Evolutionary conservation across 2,888 invertebrate species (phyloP), one percentile per base, ranked within the genome.

Genomic region (Pristionchus fissidentatus): DNA sequence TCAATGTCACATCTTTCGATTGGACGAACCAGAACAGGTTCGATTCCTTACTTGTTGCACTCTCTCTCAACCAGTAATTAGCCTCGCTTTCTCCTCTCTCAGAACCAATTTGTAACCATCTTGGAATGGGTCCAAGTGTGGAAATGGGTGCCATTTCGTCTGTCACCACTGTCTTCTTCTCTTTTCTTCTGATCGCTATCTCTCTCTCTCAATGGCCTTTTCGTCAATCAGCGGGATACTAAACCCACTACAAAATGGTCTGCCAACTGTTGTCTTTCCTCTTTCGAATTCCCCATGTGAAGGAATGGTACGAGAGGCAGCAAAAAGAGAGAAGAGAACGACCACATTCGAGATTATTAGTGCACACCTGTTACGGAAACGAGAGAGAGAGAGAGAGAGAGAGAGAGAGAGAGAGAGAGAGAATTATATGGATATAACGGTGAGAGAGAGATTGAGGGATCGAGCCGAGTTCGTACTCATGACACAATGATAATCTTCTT

Each of bases 1-100:
- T n/a, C 60, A 66, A 38, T 81, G 81, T 46, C 81, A 81, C 43
- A 35, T 81, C 22, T 81, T 81, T 49, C 81, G 32, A 26, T 26
- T 66, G 38, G 81, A 81, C 26, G 81, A 81, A 32, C 46, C 41
- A 19, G 22, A 66, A 46, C 81, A 81, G 66, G 81, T 81, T 10
- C 15, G 80, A 77, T 41, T 49, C 1, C 32, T 41, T 32, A 4
- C 15, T 26, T 70, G 5, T 70, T 41, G 3, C 70, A 22, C 43
- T 75, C 41, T 41, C 75, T 46, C 19, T 49, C 75, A 62, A 62
- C 62, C 35, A 5, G 55, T 55, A 55, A 55, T 55, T 55, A 55
- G 55, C n/a, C 55, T 55, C 60, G 2, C 60, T 32, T 32, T 62
- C 22, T n/a, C 15, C 62, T 66, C 62, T n/a, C 43, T 35, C n/a